Evolutionary conservation across 2,888 invertebrate species (phyloP).

Genomic region (Cephus pulcher): DNA sequence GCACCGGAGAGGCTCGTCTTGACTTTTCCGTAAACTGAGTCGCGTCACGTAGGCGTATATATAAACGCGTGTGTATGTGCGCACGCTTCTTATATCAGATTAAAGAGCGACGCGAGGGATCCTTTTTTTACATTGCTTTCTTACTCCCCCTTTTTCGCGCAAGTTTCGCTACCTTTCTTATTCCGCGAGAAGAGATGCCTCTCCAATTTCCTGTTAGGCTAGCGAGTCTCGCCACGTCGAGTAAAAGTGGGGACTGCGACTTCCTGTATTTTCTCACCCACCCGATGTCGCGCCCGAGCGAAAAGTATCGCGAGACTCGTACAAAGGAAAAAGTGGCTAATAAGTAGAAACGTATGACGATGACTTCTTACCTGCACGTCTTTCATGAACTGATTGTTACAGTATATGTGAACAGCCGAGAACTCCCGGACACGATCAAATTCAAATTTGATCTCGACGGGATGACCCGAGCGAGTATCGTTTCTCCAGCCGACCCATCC

Average conservation of each 20-base stretch:
- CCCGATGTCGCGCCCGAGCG: neutral
- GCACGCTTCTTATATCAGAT: neutral
- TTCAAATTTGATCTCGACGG: slow-evolving; percentile 80
- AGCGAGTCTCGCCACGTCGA: neutral
- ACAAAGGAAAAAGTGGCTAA: neutral
- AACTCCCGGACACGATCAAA: slow-evolving; percentile 91
- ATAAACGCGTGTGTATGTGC: too few species aligned
- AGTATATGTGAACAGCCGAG: slow-evolving; percentile 82
- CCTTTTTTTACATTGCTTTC: neutral
- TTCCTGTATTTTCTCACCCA: neutral
- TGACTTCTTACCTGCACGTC: slow-evolving; percentile 78
- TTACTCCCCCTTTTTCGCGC: slow-evolving; percentile 15
- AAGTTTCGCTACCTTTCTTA: slow-evolving; percentile 14
- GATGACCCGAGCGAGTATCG: slow-evolving; percentile 74
- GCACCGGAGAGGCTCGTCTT: neutral
- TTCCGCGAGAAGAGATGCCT: neutral
- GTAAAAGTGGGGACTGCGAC: neutral
- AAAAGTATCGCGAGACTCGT: neutral
- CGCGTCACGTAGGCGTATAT: neutral
- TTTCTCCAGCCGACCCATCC: slow-evolving; percentile 95
- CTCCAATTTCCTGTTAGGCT: neutral
- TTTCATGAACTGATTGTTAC: slow-evolving; percentile 87
- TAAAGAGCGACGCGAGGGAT: neutral
- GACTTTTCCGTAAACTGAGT: neutral
- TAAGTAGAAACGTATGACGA: neutral